Percentiles rank a stretch among this genome's conserved stretches.
phyloP scores from a whole-genome alignment of 2,113 vertebrate genomes.

The Hydrochoerus hydrochaeris region DNA sequence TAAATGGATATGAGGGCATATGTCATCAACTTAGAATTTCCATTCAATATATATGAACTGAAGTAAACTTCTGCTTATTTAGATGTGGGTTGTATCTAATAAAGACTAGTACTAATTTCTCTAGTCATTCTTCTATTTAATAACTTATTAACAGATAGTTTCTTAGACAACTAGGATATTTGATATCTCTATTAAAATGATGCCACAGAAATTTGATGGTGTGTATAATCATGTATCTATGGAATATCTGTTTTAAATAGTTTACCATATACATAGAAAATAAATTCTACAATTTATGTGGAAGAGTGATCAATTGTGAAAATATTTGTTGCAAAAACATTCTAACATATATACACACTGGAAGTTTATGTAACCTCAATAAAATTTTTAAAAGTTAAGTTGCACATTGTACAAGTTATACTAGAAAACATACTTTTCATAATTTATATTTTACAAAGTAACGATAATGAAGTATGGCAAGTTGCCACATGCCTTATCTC shows the following conservation, averaged over 20 bases:
- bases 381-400: slow-evolving; percentile 36
- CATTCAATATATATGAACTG: neutral
- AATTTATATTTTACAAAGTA: slow-evolving; percentile 48
- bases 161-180: slow-evolving; percentile 27
- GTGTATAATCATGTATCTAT: neutral
- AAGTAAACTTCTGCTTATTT: neutral
- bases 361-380: neutral
- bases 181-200: slow-evolving; percentile 2
- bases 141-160: neutral
- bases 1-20: neutral
- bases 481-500: neutral
- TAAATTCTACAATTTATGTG: neutral
- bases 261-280: neutral
- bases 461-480: neutral
- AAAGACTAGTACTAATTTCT: neutral
- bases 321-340: neutral
- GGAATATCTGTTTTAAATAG: slow-evolving; percentile 14
- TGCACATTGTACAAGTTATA: neutral
- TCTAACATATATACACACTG: neutral
- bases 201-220: neutral
- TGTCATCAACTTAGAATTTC: neutral
- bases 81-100: neutral
- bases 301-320: neutral
- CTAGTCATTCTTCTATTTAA: neutral
- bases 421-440: neutral